Conservation (phyloP, 2,113 vertebrate genomes). For the Perognathus longimembris region DNA sequence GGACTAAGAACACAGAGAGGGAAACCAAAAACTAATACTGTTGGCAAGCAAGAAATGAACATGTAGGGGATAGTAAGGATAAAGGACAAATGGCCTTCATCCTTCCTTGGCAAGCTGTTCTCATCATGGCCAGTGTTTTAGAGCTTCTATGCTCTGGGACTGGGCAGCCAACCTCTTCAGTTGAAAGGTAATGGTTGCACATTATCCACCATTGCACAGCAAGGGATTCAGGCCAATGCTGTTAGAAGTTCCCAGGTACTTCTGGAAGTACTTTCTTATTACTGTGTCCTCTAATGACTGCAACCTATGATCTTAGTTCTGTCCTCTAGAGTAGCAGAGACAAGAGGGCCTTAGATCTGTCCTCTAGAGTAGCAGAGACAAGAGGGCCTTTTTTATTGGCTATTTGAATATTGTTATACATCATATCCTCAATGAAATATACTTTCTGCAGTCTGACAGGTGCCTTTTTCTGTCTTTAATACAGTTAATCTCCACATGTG, state of each 20-base stretch:
- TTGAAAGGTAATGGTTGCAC: constrained; percentile 65
- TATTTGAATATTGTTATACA: not conserved
- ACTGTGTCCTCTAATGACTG: not conserved
- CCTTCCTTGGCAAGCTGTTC: rapidly evolving
- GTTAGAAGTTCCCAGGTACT: not conserved
- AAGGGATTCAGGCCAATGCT: constrained; percentile 33
- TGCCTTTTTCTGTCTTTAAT: not conserved
- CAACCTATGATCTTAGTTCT: not conserved
- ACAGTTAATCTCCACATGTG: not conserved
- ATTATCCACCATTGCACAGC: constrained; percentile 36
- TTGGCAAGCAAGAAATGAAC: not conserved
- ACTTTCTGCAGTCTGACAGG: not conserved
- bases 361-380: not conserved
- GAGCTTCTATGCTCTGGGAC: not conserved
- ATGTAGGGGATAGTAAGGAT: not conserved
- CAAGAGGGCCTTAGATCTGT: not conserved
- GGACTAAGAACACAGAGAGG: not conserved
- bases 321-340: not conserved
- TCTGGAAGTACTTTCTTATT: not conserved
- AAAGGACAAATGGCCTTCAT: rapidly evolving
- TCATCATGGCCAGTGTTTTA: not conserved
- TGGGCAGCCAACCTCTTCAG: not conserved
- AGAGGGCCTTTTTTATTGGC: not conserved
- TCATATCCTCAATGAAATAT: not conserved
- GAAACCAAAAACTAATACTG: not conserved